Base-by-base conservation (phyloP, 2,797 vertebrate species). In the Steatocranus sp. region DNA sequence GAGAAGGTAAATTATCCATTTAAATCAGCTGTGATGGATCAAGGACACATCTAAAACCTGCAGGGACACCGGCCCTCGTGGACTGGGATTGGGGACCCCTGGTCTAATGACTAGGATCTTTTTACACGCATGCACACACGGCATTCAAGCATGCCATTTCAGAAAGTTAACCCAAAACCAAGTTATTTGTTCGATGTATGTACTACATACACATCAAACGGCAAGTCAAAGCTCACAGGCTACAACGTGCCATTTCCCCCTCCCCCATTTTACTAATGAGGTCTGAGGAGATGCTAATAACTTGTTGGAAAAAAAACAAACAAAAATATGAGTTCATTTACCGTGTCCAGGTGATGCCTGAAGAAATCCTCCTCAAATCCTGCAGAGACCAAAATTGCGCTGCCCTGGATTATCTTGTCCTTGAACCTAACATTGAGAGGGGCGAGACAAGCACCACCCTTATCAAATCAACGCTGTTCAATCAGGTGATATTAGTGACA, bases 361-460 rank as follows among this genome's bases (percentile, higher is more conserved):
- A 96, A 96, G 63, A 83, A 89, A 75, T 89, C 90, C 80, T 96
- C 95, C 15, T 94, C 89, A 84, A 97, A 95, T 49, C 94, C 96
- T 3, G 94, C 95, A 27, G 91, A 73, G 20, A 93, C 82, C 2
- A 96, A 92, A 30, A 92, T 83, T 7, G 87, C 74, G 5, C 87
- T 83, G 78, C 94, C 97, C 80, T 94, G 88, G 27, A 93, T 84
- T 1, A 97, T 86, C 74, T 77, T 94, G 34, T 95, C 93, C 83
- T 94, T 95, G 61, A 96, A 95, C 54, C 96, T 96, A 87, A 78
- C 82, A 91, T 17, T 18, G 6, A 80, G 81, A 87, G 5, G 75
- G 53, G 11, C 14, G 5, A 27, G 25, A 63, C 15, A 27, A 5
- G 18, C 5, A 11, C 30, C 7, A 1, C 58, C 15, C 36, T 14